Evolutionary conservation across 2,113 vertebrate genomes (phyloP).

Genomic region (Maccullochella peelii): DNA sequence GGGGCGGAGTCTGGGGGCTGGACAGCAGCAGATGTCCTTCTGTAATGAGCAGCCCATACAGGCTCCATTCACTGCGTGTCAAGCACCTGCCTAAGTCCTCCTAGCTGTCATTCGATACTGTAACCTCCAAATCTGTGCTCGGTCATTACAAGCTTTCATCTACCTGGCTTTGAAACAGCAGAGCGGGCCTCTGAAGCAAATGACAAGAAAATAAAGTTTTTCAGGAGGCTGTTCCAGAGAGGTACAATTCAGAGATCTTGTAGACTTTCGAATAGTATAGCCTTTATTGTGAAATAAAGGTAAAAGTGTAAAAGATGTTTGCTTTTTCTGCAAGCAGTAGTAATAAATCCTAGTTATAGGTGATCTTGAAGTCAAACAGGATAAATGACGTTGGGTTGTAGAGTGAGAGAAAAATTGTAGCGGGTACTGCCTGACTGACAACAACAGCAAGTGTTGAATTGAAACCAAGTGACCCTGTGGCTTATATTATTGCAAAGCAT

Average conservation of each 20-base stretch:
- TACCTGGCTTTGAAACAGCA: constrained; percentile 59
- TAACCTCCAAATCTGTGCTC: constrained; percentile 67
- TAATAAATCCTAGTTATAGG: not conserved
- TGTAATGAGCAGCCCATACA: constrained; percentile 77
- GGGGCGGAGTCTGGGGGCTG: constrained; percentile 67
- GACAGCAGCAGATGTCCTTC: constrained; percentile 84
- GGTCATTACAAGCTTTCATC: constrained; percentile 49
- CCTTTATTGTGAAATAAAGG: not conserved
- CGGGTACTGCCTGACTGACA: constrained; percentile 9
- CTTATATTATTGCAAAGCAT: constrained; percentile 12
- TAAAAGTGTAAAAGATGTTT: not conserved
- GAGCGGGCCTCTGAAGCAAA: not conserved
- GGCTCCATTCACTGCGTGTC: constrained; percentile 72
- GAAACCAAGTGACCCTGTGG: constrained; percentile 11
- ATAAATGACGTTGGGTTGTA: not conserved
- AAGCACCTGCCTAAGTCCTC: constrained; percentile 74
- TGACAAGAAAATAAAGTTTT: constrained; percentile 13
- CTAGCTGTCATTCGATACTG: constrained; percentile 74
- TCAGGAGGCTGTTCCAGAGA: not conserved
- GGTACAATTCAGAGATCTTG: not conserved
- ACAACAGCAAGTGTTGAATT: constrained; percentile 12
- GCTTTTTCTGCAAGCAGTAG: not conserved
- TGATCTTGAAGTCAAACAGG: not conserved
- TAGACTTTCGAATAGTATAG: not conserved
- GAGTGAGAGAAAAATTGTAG: not conserved